Percentiles rank a stretch among this genome's conserved stretches.
Evolutionary conservation across 2,113 vertebrate genomes (phyloP).

Genomic region (Saimiri boliviensis): DNA sequence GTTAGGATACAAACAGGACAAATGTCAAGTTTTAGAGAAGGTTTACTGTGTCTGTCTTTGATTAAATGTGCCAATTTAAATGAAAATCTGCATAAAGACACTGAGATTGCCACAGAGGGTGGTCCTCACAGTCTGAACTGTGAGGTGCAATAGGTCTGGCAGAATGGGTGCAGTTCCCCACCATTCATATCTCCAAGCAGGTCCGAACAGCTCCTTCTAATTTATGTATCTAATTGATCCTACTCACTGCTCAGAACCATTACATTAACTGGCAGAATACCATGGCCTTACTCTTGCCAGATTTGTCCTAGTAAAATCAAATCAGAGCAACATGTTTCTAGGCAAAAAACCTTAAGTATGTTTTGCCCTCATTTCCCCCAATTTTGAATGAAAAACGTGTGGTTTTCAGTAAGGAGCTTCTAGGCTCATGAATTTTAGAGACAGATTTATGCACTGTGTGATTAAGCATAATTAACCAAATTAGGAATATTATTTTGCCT

Average conservation of each 20-base stretch:
- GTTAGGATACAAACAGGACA: not conserved
- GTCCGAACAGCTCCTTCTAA: not conserved
- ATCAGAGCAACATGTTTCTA: constrained; percentile 41
- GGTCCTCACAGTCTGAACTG: not conserved
- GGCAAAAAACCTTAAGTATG: constrained; percentile 35
- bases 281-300: not conserved
- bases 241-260: not conserved
- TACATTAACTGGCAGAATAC: not conserved
- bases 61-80: not conserved
- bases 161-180: fast-evolving
- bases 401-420: not conserved
- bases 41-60: not conserved
- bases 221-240: not conserved
- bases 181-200: not conserved
- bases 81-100: not conserved
- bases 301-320: constrained; percentile 37
- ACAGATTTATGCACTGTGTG: constrained; percentile 20
- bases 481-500: constrained; percentile 62
- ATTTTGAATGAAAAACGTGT: constrained; percentile 2
- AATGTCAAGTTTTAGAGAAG: not conserved
- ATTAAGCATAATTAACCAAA: constrained; percentile 59
- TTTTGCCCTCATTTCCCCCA: not conserved
- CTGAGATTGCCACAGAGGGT: fast-evolving
- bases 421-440: not conserved
- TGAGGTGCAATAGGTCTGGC: not conserved